phyloP scores from a whole-genome alignment of 2,888 invertebrate genomes.

The Sminthurinus aureus region DNA sequence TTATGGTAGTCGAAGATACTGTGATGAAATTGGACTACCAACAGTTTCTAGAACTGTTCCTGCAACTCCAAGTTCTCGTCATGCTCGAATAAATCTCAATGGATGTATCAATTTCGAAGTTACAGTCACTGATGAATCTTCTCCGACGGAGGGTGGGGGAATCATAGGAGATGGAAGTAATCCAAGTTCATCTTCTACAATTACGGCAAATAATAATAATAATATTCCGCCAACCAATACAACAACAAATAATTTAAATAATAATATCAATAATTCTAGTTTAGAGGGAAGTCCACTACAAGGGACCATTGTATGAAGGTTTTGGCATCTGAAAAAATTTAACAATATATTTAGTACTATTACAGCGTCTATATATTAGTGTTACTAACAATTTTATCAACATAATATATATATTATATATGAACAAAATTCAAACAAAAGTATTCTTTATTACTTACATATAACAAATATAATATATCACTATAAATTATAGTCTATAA shows the following conservation, averaged over 20 bases:
- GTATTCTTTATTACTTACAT: too few relatives aligned
- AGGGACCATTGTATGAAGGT: conserved; percentile 59
- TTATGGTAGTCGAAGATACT: conserved; percentile 62
- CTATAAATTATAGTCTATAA: too few relatives aligned
- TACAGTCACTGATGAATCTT: conserved; percentile 51
- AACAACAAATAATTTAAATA: background rate
- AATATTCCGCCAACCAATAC: background rate
- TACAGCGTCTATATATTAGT: background rate
- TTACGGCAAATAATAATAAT: conserved; percentile 17
- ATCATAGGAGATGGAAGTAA: too few relatives aligned
- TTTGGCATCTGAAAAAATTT: background rate
- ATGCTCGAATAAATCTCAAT: conserved; percentile 48
- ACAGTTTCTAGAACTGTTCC: conserved; percentile 45
- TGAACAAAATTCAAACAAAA: background rate
- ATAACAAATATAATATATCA: too few relatives aligned
- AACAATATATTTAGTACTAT: background rate
- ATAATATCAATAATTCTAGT: conserved; percentile 21
- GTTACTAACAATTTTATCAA: background rate
- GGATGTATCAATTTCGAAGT: conserved; percentile 59
- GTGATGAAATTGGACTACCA: conserved; percentile 59
- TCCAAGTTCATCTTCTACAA: conserved; percentile 1
- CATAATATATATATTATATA: too few relatives aligned
- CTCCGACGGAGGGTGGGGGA: too few relatives aligned
- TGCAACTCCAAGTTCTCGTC: conserved; percentile 38
- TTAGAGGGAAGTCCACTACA: conserved; percentile 53